Evolutionary conservation across 2,797 vertebrate species (phyloP).

Genomic region (Rachycentron canadum): DNA sequence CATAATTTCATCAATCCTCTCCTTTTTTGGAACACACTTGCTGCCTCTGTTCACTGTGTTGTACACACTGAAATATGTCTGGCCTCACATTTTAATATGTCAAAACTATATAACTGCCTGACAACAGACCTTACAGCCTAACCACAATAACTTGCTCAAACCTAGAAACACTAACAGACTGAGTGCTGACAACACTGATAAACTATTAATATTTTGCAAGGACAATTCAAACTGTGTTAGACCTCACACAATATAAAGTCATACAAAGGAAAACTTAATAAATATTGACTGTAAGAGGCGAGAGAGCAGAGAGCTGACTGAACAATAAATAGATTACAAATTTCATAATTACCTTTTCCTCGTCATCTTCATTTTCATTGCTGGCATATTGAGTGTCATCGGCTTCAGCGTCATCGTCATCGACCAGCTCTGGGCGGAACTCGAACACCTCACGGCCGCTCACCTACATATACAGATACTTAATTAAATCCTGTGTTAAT

Average conservation of each 20-base stretch:
- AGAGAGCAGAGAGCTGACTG: too few species aligned
- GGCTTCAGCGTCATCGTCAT: constrained; percentile 96
- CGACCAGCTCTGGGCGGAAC: constrained; percentile 94
- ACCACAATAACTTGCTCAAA: not conserved
- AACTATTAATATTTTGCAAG: not conserved
- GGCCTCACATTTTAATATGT: too few species aligned
- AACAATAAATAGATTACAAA: too few species aligned
- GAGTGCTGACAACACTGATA: too few species aligned
- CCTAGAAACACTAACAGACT: not conserved
- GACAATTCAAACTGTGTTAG: constrained; percentile 8
- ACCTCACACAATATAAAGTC: not conserved
- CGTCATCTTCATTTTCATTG: constrained; percentile 75
- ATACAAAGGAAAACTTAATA: not conserved
- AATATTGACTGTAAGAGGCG: not conserved
- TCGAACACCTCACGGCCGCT: constrained; percentile 98
- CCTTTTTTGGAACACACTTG: too few species aligned
- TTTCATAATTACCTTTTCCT: constrained; percentile 48
- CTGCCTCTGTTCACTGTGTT: not conserved
- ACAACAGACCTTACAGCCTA: constrained; percentile 1
- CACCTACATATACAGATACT: constrained; percentile 81
- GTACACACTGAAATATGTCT: not conserved
- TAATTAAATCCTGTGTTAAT: not conserved
- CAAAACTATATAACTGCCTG: not conserved
- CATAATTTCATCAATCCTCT: too few species aligned
- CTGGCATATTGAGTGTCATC: constrained; percentile 88